phyloP scores from a whole-genome alignment of 2,797 vertebrate species.

The Natrix natrix region DNA sequence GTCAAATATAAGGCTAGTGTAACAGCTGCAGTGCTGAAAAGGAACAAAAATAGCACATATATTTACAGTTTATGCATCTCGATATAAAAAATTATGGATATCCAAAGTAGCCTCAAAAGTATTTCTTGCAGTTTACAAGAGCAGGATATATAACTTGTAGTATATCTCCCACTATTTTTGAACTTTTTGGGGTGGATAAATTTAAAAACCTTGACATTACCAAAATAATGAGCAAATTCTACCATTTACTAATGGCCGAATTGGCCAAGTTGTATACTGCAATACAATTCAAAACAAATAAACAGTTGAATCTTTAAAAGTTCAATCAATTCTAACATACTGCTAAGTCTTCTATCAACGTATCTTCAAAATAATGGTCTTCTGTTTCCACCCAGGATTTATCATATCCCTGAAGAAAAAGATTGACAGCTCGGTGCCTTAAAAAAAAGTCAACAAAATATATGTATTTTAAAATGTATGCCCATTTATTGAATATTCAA shows the following conservation, averaged over 20 bases:
- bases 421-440: constrained; percentile 92
- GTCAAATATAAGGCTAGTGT: background rate
- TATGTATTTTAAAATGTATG: background rate
- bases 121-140: background rate
- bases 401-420: constrained; percentile 95
- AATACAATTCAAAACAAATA: background rate
- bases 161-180: background rate
- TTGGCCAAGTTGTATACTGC: background rate
- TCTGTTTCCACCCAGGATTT: constrained; percentile 97
- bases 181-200: background rate
- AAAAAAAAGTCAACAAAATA: constrained; percentile 16
- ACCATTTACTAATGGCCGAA: background rate
- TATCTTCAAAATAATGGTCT: constrained; percentile 96
- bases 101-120: background rate
- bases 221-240: background rate
- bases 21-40: background rate
- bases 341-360: constrained; percentile 93
- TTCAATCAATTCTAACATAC: constrained; percentile 72
- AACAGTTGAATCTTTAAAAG: background rate
- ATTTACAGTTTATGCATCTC: background rate
- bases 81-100: background rate
- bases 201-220: background rate
- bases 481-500: background rate
- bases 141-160: background rate
- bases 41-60: background rate